Conservation (phyloP, 2,113 vertebrate species). For the Pseudopipra pipra region DNA sequence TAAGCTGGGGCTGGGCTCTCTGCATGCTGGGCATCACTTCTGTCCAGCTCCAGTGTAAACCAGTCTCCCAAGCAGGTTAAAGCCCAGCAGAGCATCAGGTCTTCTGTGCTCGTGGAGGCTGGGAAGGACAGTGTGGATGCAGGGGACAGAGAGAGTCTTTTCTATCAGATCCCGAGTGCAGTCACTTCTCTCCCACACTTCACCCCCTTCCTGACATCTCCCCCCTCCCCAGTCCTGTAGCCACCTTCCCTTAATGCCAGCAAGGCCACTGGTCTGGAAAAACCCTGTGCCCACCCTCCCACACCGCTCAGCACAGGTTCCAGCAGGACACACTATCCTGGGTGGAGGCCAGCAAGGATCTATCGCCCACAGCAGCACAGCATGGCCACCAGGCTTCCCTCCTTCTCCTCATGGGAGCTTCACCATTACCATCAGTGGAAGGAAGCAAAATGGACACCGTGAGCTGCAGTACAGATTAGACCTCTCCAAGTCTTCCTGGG, state of each 20-base stretch:
- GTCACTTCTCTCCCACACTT: neutral
- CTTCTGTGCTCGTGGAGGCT: neutral
- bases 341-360: neutral
- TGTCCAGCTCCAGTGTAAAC: neutral
- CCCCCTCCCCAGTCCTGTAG: neutral
- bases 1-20: neutral
- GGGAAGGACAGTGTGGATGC: neutral
- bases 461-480: neutral
- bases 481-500: neutral
- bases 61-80: neutral
- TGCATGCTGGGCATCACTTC: neutral
- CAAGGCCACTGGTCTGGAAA: neutral
- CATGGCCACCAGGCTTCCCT: neutral
- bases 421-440: neutral
- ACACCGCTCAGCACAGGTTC: fast-evolving
- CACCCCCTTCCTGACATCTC: neutral
- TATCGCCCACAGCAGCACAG: neutral
- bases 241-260: neutral
- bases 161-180: neutral
- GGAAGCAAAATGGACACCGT: neutral
- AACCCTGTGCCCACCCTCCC: neutral
- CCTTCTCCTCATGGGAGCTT: neutral
- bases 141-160: neutral
- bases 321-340: neutral
- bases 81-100: neutral